Evolutionary conservation across 2,797 vertebrate species (phyloP), one percentile per base, ranked within the genome.

Genomic region (Poecilia picta): DNA sequence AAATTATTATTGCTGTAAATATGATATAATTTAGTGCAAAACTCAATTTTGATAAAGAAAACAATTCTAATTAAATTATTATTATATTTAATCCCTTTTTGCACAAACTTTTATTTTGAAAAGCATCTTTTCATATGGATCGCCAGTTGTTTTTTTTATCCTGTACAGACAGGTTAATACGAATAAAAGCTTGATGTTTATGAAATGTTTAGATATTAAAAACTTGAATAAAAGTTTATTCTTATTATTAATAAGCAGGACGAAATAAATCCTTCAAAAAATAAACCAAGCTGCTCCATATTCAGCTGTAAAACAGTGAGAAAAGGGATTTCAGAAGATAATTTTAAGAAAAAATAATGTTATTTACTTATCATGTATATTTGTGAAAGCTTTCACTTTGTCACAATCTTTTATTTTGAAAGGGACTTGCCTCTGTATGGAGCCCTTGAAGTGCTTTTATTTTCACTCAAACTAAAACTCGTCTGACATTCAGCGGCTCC

Each of bases 351-450:
- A 51, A 23, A 23, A 72, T n/a, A 13, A 53, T 18, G 4, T 2
- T 33, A 15, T 10, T 51, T 20, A 18, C 20, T 11, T 5, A 5
- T 53, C 23, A 23, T 36, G 11, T 46, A 41, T 31, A 49, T 10
- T 7, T 51, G 8, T 15, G 2, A 47, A 71, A 33, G 36, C 74
- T 76, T 25, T 57, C 49, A 55, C 12, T 0, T 66, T 12, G 57
- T 64, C 8, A 20, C n/a, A 57, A 47, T 7, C 31, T 82, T 31
- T 81, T 76, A 68, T 47, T 81, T 55, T 74, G 31, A 73, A 8
- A 62, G 33, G 33, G 33, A 39, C 31, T 66, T 57, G 8, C n/a
- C 23, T 6, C 62, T 5, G 12, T 41, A 2, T 12, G 64, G 8
- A 41, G 20, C 20, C 10, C 36, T 23, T 68, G 20, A 66, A 25